Conservation (phyloP, 2,797 vertebrate species). For the Microcaecilia unicolor region DNA sequence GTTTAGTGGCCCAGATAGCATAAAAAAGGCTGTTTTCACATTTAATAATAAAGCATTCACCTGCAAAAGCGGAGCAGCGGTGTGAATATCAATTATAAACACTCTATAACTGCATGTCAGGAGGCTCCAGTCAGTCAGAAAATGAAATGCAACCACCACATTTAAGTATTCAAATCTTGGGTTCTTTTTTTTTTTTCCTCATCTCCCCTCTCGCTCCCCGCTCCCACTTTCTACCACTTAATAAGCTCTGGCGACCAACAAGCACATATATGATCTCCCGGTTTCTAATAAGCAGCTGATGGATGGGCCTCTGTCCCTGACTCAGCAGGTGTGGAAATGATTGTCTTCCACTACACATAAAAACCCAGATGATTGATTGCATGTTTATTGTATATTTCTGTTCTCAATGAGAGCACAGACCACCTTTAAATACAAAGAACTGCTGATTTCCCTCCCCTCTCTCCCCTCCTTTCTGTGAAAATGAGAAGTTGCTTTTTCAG, state of each 20-base stretch:
- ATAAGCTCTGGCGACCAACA: no score
- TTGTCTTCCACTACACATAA: not conserved
- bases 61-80: not conserved
- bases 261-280: no score
- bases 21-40: rapidly evolving
- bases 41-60: constrained; percentile 1
- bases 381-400: not conserved
- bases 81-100: not conserved
- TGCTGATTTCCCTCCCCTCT: not conserved
- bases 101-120: not conserved
- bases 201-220: no score
- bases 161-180: constrained; percentile 5
- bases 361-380: not conserved
- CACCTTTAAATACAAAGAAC: not conserved
- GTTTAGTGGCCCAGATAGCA: not conserved
- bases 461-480: not conserved
- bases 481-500: no score
- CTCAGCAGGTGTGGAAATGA: constrained; percentile 3
- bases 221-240: no score
- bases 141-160: not conserved
- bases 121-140: not conserved
- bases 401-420: not conserved
- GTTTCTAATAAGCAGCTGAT: not conserved
- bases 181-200: not conserved
- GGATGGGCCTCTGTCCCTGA: not conserved